Conservation (phyloP, 2,113 vertebrate genomes). For the Calyptomena viridis region DNA sequence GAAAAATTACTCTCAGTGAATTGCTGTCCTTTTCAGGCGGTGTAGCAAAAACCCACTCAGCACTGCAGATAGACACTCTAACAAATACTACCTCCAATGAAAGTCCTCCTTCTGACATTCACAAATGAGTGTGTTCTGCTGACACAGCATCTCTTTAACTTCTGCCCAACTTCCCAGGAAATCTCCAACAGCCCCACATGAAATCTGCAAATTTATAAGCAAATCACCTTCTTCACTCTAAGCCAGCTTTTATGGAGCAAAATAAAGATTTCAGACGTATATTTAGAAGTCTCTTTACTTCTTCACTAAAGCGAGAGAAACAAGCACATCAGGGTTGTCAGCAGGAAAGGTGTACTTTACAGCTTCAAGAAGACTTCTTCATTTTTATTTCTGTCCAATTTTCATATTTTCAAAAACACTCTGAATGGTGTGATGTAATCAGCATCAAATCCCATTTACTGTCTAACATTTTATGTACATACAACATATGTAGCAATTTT, state of each 20-base stretch:
- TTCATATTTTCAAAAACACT: background rate
- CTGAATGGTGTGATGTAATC: background rate
- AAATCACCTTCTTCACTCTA: background rate
- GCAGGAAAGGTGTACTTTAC: background rate
- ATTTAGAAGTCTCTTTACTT: background rate
- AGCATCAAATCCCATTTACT: background rate
- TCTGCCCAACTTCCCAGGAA: background rate
- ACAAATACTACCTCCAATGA: background rate
- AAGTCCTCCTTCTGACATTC: background rate
- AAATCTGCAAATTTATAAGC: background rate
- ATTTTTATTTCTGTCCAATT: background rate
- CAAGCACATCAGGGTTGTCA: background rate
- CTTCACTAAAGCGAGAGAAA: background rate
- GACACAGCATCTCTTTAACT: background rate
- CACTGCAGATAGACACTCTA: background rate
- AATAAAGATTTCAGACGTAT: background rate
- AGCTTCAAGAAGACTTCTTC: background rate
- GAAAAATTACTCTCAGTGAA: background rate
- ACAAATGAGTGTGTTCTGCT: background rate
- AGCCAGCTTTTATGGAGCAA: background rate
- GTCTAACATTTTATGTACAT: background rate
- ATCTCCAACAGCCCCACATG: background rate
- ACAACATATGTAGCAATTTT: background rate
- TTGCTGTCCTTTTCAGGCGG: background rate
- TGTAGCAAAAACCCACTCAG: background rate